phyloP scores from a whole-genome alignment of 2,888 invertebrate genomes.

The Lysandra coridon region DNA sequence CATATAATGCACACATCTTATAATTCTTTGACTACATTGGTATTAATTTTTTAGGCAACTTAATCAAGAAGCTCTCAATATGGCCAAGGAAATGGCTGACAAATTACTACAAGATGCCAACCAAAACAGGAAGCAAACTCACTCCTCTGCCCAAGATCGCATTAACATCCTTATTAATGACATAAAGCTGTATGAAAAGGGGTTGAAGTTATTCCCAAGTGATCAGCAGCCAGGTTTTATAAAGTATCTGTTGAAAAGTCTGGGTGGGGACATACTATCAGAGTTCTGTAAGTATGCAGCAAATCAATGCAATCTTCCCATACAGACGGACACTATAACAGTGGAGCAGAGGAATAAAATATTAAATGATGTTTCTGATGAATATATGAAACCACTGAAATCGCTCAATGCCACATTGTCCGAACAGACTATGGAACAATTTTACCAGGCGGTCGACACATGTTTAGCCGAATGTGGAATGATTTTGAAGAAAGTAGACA shows the following conservation, averaged over 20 bases:
- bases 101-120: constrained; percentile 86
- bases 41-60: constrained; percentile 70
- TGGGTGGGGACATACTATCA: constrained; percentile 90
- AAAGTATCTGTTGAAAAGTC: constrained; percentile 91
- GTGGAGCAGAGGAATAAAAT: constrained; percentile 86
- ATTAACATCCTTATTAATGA: constrained; percentile 88
- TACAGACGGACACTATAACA: constrained; percentile 81
- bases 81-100: constrained; percentile 88
- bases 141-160: constrained; percentile 90
- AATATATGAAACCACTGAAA: constrained; percentile 83
- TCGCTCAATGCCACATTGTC: constrained; percentile 85
- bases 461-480: constrained; percentile 87
- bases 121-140: constrained; percentile 86
- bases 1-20: not conserved
- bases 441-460: constrained; percentile 86
- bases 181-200: constrained; percentile 90
- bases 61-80: constrained; percentile 83
- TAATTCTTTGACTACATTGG: not conserved
- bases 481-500: constrained; percentile 93
- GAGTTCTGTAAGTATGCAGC: constrained; percentile 90
- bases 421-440: constrained; percentile 88
- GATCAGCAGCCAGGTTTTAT: constrained; percentile 85
- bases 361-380: constrained; percentile 84
- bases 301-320: constrained; percentile 84
- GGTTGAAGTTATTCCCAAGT: constrained; percentile 82